These are phyloP conservation scores for Urocolius indicus DNA, from an alignment of 2,113 vertebrate species.

Conservation along the genomic window DNA sequence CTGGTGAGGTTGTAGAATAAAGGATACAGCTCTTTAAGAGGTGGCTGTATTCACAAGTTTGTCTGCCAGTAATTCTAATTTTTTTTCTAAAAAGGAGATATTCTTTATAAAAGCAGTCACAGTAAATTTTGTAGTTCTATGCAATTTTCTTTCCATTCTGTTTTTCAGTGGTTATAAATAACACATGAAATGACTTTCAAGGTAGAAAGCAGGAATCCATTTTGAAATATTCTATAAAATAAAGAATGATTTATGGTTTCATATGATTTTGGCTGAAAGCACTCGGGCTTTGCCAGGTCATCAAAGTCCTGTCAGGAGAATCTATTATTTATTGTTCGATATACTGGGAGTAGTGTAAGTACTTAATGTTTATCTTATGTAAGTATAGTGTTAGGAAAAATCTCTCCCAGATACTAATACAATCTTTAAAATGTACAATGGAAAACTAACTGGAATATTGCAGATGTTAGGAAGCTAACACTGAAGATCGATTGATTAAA, in stretches of 20 bases:
- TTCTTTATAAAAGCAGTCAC: constrained; percentile 77
- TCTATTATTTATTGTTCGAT: constrained; percentile 86
- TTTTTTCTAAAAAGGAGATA: constrained; percentile 69
- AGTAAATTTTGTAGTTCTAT: constrained; percentile 80
- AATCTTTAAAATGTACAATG: constrained; percentile 38
- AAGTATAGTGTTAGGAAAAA: constrained; percentile 78
- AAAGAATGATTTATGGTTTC: constrained; percentile 88
- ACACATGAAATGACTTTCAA: constrained; percentile 88
- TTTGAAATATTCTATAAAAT: constrained; percentile 89
- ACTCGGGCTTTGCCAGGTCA: constrained; percentile 85
- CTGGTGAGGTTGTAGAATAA: constrained; percentile 16
- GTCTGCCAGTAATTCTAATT: constrained; percentile 63
- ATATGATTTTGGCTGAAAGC: constrained; percentile 88
- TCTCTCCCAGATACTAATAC: constrained; percentile 72
- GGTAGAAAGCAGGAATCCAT: constrained; percentile 86
- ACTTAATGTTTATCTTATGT: constrained; percentile 87
- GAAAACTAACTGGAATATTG: constrained; percentile 25
- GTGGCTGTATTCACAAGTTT: constrained; percentile 50
- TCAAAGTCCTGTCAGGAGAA: constrained; percentile 85
- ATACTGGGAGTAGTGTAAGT: constrained; percentile 77
- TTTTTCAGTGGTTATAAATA: constrained; percentile 86
- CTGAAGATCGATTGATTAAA: background rate
- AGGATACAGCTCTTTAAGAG: constrained; percentile 39
- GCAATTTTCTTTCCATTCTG: constrained; percentile 80
- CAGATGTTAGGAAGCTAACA: background rate